phyloP scores from a whole-genome alignment of 2,888 invertebrate genomes.

The Morinoia aosen region DNA sequence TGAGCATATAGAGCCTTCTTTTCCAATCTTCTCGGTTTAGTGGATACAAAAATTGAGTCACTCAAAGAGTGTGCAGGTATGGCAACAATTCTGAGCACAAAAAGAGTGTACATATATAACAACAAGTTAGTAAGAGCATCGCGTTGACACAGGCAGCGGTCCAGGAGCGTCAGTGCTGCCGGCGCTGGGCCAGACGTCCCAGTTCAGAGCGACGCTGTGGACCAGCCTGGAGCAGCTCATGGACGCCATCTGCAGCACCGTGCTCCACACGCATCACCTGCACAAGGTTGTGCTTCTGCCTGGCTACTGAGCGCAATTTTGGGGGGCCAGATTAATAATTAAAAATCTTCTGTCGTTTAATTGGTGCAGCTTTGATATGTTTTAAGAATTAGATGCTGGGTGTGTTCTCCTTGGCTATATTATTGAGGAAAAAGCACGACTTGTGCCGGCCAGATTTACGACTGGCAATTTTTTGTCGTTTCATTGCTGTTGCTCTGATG shows the following conservation, averaged over 20 bases:
- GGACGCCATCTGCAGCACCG: conserved; percentile 75
- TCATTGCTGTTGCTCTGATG: too few relatives aligned
- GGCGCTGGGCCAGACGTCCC: conserved; percentile 75
- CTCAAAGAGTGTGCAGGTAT: too few relatives aligned
- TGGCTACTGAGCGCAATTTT: background rate
- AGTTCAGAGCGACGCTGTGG: conserved; percentile 83
- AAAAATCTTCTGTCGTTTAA: background rate
- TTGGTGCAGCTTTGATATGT: background rate
- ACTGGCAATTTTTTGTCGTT: too few relatives aligned
- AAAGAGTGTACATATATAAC: too few relatives aligned
- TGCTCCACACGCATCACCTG: conserved; percentile 71
- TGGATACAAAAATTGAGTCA: too few relatives aligned
- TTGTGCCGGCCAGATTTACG: too few relatives aligned
- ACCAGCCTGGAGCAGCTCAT: conserved; percentile 89
- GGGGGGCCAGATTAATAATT: background rate
- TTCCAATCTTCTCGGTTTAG: too few relatives aligned
- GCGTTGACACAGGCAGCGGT: conserved; percentile 49
- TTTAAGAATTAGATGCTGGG: background rate
- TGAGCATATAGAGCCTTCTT: too few relatives aligned
- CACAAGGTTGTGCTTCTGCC: conserved; percentile 61
- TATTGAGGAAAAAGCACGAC: too few relatives aligned
- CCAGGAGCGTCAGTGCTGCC: conserved; percentile 78
- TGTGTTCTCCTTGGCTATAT: too few relatives aligned
- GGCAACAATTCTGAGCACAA: too few relatives aligned
- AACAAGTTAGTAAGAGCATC: too few relatives aligned